phyloP scores from a whole-genome alignment of 2,797 vertebrate genomes.

The Acestrorhynchus altus region DNA sequence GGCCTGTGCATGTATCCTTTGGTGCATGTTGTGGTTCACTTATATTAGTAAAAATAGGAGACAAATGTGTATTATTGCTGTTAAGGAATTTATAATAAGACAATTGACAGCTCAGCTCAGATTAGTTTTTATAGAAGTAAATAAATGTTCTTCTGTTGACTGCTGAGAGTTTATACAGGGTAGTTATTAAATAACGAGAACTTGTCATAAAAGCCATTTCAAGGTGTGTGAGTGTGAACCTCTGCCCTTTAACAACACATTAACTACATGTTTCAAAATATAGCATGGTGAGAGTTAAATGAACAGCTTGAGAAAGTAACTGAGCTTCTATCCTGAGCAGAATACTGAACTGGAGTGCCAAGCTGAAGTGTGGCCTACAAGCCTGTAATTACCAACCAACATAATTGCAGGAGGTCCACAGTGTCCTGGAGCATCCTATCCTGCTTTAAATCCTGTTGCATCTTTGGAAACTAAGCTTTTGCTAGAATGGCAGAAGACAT shows the following conservation, averaged over 20 bases:
- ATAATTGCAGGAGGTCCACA: constrained; percentile 29
- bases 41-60: neutral
- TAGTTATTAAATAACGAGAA: constrained; percentile 21
- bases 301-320: constrained; percentile 16
- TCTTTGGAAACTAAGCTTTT: neutral
- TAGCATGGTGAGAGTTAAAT: constrained; percentile 17
- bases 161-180: neutral
- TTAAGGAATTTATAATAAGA: neutral
- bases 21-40: neutral
- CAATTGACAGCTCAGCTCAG: no score
- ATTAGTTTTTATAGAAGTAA: neutral
- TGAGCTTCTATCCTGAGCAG: neutral
- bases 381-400: constrained; percentile 72
- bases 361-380: constrained; percentile 11
- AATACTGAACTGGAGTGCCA: neutral
- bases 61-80: no score
- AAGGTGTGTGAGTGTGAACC: neutral
- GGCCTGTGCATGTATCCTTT: neutral
- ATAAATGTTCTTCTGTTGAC: neutral
- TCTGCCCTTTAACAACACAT: neutral
- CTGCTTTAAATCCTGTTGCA: neutral
- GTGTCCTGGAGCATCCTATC: neutral
- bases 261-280: constrained; percentile 11
- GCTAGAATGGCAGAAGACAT: constrained; percentile 12
- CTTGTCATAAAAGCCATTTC: neutral